Percentiles rank a stretch among this genome's conserved stretches.
These are phyloP conservation scores for Gymnothorax reevesii DNA, from an alignment of 2,797 vertebrate species.

Conservation along the genomic window DNA sequence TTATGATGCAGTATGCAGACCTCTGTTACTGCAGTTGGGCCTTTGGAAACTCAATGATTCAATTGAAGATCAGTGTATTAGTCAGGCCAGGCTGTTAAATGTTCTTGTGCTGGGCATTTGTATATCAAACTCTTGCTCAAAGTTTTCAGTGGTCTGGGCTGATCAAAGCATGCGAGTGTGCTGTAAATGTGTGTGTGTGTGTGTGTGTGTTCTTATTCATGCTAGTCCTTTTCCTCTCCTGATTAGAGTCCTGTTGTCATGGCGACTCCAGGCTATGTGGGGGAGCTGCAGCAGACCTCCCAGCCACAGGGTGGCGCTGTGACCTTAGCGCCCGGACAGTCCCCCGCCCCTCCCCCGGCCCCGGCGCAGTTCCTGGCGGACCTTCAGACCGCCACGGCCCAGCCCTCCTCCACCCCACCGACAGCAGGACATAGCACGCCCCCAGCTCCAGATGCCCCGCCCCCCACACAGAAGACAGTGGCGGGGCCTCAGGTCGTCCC, in stretches of 20 bases:
- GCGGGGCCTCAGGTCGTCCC: constrained; percentile 61
- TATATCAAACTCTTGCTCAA: too few relatives aligned
- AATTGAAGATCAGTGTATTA: too few relatives aligned
- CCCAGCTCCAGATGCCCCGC: constrained; percentile 53
- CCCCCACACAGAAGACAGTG: constrained; percentile 62
- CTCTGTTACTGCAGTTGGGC: too few relatives aligned
- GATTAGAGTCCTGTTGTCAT: constrained; percentile 67
- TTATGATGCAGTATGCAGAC: too few relatives aligned
- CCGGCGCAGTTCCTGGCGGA: constrained; percentile 82
- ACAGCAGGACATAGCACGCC: constrained; percentile 65
- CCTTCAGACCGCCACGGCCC: constrained; percentile 69
- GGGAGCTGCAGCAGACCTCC: constrained; percentile 82
- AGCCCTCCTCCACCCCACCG: constrained; percentile 59
- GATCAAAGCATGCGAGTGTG: neutral
- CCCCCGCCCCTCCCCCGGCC: constrained; percentile 58
- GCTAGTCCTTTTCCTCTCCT: neutral
- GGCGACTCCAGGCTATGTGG: constrained; percentile 89
- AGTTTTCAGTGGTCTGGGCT: too few relatives aligned
- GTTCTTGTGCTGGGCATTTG: too few relatives aligned
- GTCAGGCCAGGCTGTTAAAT: too few relatives aligned
- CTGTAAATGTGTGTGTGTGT: neutral
- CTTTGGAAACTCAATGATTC: too few relatives aligned
- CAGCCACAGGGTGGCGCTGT: constrained; percentile 71
- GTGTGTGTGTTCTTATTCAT: neutral
- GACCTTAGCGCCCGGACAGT: constrained; percentile 62